Evolutionary conservation across 2,888 invertebrate genomes (phyloP).

Genomic region (Tetheella fluctuosa): DNA sequence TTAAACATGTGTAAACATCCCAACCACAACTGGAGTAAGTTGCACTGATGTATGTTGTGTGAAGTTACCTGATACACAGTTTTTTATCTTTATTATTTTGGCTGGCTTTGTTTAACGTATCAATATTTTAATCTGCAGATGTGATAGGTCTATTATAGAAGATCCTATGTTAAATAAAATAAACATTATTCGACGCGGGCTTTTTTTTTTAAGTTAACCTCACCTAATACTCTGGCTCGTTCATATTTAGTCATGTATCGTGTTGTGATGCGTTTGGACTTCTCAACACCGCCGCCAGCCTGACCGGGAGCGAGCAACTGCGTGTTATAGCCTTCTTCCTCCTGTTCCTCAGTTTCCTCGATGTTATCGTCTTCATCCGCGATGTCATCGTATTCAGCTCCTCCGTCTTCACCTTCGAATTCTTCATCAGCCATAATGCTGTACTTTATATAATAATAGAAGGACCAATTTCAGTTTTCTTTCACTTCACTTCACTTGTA

Average conservation of each 20-base stretch:
- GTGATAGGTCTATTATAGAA: too few relatives aligned
- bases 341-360: conserved; percentile 93
- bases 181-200: background rate
- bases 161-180: too few relatives aligned
- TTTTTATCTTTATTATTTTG: too few relatives aligned
- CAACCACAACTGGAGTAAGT: too few relatives aligned
- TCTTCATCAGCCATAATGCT: conserved; percentile 92
- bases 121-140: too few relatives aligned
- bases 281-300: conserved; percentile 91
- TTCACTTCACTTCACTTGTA: too few relatives aligned
- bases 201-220: conserved; percentile 28
- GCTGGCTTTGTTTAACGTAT: too few relatives aligned
- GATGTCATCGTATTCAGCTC: conserved; percentile 94
- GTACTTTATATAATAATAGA: background rate
- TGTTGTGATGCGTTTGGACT: conserved; percentile 96
- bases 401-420: conserved; percentile 91
- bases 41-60: too few relatives aligned
- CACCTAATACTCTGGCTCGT: conserved; percentile 74
- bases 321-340: conserved; percentile 93
- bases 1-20: too few relatives aligned
- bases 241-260: conserved; percentile 98
- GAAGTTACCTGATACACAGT: too few relatives aligned
- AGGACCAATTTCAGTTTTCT: too few relatives aligned
- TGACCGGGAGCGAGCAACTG: conserved; percentile 93
- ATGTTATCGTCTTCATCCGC: conserved; percentile 94